phyloP scores from a whole-genome alignment of 2,113 vertebrate genomes.

The Chaetodon auriga region DNA sequence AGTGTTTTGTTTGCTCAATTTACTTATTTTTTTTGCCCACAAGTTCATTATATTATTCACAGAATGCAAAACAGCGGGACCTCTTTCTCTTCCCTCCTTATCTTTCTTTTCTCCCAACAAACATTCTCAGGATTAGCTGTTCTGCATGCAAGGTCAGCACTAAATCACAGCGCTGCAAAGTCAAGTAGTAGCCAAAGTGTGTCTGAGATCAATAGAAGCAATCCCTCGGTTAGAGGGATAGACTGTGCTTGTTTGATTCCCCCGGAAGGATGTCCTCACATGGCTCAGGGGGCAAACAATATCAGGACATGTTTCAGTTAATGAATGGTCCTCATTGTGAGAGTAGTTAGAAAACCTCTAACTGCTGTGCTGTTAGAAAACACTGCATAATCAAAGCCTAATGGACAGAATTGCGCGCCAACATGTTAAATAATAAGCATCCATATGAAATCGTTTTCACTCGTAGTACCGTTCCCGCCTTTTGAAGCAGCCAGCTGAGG shows the following conservation, averaged over 20 bases:
- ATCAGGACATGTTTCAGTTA: background rate
- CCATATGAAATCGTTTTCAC: slow-evolving; percentile 12
- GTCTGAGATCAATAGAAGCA: slow-evolving; percentile 46
- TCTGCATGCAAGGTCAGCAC: slow-evolving; percentile 50
- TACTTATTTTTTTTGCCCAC: background rate
- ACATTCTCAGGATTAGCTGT: slow-evolving; percentile 50
- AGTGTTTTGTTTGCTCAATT: slow-evolving; percentile 9
- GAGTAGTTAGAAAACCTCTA: background rate
- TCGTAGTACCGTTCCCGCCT: background rate
- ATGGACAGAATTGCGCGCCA: background rate
- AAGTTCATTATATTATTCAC: slow-evolving; percentile 29
- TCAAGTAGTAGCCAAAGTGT: slow-evolving; percentile 37
- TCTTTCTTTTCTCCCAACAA: slow-evolving; percentile 35
- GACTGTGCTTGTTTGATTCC: slow-evolving; percentile 37
- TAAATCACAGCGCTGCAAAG: slow-evolving; percentile 55
- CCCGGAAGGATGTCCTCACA: slow-evolving; percentile 2
- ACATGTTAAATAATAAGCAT: background rate
- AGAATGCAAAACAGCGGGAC: slow-evolving; percentile 33
- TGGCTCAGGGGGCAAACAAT: background rate
- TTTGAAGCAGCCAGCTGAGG: background rate
- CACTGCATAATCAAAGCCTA: background rate
- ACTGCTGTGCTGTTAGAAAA: background rate
- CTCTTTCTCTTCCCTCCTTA: slow-evolving; percentile 9
- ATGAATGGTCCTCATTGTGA: background rate
- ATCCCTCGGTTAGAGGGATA: background rate